A percentile compares a stretch with the other conserved stretches of the same genome.
Conservation (phyloP, 2,888 invertebrate species). For the Drosophila heteroneura region DNA sequence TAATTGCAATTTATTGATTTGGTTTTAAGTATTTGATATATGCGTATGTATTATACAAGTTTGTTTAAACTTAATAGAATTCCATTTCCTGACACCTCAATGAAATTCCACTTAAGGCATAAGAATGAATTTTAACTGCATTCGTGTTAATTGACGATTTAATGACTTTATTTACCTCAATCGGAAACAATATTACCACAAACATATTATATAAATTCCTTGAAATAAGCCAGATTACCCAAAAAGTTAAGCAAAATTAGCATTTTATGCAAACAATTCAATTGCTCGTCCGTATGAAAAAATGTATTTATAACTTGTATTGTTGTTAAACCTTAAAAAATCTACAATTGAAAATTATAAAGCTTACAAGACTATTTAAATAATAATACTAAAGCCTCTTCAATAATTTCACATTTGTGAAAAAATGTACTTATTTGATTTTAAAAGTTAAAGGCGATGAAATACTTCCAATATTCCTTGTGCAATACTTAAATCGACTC, state of each 20-base stretch:
- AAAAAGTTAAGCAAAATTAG: background rate
- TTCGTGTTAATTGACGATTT: constrained; percentile 23
- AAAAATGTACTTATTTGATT: background rate
- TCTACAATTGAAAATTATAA: background rate
- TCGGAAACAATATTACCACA: constrained; percentile 5
- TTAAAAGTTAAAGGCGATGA: too few species aligned
- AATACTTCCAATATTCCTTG: background rate
- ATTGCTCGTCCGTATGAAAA: background rate
- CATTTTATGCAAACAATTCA: background rate
- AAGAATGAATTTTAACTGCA: constrained; percentile 18
- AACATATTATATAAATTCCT: constrained; percentile 3
- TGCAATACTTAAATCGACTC: background rate
- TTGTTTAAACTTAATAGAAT: constrained; percentile 12
- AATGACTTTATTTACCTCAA: constrained; percentile 40
- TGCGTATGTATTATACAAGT: background rate
- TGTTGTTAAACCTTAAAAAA: background rate
- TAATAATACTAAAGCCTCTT: background rate
- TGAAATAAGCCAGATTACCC: constrained; percentile 12
- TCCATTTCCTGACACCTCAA: constrained; percentile 30
- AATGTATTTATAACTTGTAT: background rate
- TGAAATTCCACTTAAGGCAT: constrained; percentile 16
- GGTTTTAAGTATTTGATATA: background rate
- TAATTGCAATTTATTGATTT: constrained; percentile 33
- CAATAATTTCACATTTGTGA: background rate
- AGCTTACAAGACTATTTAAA: too few species aligned